phyloP scores from a whole-genome alignment of 2,888 invertebrate species.

The Volucella zonaria region DNA sequence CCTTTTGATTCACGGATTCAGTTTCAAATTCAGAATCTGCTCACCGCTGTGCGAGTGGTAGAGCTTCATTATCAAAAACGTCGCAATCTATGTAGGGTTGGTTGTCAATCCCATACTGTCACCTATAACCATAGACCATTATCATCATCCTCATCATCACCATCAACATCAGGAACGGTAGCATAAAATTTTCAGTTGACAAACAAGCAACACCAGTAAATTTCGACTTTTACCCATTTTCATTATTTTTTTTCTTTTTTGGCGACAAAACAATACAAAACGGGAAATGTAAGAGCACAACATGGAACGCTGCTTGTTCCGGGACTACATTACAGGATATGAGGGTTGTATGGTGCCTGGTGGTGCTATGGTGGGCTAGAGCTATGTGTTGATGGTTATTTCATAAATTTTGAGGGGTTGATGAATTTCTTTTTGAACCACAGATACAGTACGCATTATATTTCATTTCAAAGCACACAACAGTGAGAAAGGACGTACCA shows the following conservation, averaged over 20 bases:
- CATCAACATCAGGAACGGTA: conserved; percentile 76
- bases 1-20: too few relatives aligned
- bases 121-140: conserved; percentile 71
- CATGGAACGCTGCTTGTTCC: conserved; percentile 67
- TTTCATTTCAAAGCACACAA: conserved; percentile 45
- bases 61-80: conserved; percentile 52
- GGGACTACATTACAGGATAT: conserved; percentile 58
- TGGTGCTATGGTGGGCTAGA: neutral
- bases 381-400: conserved; percentile 6
- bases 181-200: conserved; percentile 77
- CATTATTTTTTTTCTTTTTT: neutral
- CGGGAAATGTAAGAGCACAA: conserved; percentile 52
- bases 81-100: conserved; percentile 42
- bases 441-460: conserved; percentile 65
- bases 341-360: conserved; percentile 52
- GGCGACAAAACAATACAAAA: conserved; percentile 46
- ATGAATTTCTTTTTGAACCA: conserved; percentile 68
- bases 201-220: conserved; percentile 81
- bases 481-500: conserved; percentile 46
- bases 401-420: conserved; percentile 64
- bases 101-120: conserved; percentile 42
- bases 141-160: conserved; percentile 78
- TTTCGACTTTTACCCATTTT: conserved; percentile 75
- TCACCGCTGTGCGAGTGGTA: conserved; percentile 5
- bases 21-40: neutral